Base-by-base conservation (phyloP, 1,140 invertebrate genomes). In the Laupala kohalensis region DNA sequence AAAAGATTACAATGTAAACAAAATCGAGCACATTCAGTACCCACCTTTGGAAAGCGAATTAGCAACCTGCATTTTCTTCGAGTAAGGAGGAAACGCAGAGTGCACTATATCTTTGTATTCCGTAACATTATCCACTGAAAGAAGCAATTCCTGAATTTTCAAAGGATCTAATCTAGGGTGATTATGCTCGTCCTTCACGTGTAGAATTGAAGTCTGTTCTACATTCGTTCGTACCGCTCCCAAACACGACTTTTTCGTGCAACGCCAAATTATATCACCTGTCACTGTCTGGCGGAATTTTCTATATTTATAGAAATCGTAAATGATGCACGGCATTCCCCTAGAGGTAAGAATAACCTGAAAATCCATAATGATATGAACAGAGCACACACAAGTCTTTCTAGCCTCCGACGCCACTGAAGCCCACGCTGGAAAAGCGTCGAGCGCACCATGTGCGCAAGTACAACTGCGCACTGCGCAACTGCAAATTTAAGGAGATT, bases 231-330 rank as follows among this genome's bases (percentile, higher is more conserved):
- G 69, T 24, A 70, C 63, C 12, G 29, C 25, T 15, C 53, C 69
- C n/a, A 70, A 25, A 25, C 69, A 70, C 9, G 69, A 70, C 24
- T 70, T 70, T 6, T 63, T 62, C 3, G 69, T 70, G 24, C 69
- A 70, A 9, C 69, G 69, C 69, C 69, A 70, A 19, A 70, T 30
- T n/a, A 70, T 64, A 9, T 70, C 30, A 0, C 69, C 69, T 13
- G 13, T 25, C 15, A 24, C 69, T 3, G 69, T 70, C 37, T 27
- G 27, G 13, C 69, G 69, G 24, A 70, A 30, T 30, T 70, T 70
- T 23, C 69, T 30, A 24, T 70, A 70, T 23, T 70, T 70, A 24
- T 63, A 70, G 0, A 25, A 15, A 13, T 53, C 69, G 5, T 30
- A 53, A 26, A 70, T 26, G 13, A 70, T 64, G 26, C 69, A 70